These are phyloP conservation scores for Hedya salicella DNA, from an alignment of 2,888 invertebrate genomes.

Conservation along the genomic window DNA sequence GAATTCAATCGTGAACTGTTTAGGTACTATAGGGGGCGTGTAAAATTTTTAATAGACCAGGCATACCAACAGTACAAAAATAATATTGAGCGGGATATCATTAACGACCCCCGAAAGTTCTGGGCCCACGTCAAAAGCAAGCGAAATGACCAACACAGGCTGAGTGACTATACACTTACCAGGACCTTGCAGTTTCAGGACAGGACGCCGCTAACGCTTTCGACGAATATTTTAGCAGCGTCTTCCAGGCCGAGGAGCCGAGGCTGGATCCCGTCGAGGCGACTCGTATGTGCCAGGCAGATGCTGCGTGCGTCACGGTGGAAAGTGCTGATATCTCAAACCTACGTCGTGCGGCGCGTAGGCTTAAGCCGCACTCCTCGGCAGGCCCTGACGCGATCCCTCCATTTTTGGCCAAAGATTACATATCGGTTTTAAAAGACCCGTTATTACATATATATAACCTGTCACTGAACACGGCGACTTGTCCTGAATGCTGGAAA, in stretches of 20 bases:
- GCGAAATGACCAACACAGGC: not conserved
- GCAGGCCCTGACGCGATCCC: slow-evolving; percentile 3
- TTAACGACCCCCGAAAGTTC: not conserved
- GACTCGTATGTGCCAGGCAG: not conserved
- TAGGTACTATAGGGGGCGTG: slow-evolving; percentile 3
- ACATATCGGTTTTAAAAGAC: not conserved
- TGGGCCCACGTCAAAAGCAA: not conserved
- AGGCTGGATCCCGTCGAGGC: not conserved
- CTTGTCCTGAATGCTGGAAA: slow-evolving; percentile 7
- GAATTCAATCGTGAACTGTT: not conserved
- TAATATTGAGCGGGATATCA: not conserved
- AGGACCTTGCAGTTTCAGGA: not conserved
- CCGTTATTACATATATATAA: slow-evolving; percentile 5
- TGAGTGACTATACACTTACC: not conserved
- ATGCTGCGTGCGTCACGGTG: not conserved
- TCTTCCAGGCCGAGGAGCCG: not conserved
- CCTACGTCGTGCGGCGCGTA: not conserved
- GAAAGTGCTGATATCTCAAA: not conserved
- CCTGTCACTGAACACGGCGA: not conserved
- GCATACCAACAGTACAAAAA: not conserved
- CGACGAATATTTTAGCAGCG: no score
- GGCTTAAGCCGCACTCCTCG: slow-evolving; percentile 9
- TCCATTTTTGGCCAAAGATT: slow-evolving; percentile 8
- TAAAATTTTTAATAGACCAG: not conserved
- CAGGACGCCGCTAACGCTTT: not conserved